phyloP scores from a whole-genome alignment of 2,797 vertebrate genomes.

The Antrozous pallidus region DNA sequence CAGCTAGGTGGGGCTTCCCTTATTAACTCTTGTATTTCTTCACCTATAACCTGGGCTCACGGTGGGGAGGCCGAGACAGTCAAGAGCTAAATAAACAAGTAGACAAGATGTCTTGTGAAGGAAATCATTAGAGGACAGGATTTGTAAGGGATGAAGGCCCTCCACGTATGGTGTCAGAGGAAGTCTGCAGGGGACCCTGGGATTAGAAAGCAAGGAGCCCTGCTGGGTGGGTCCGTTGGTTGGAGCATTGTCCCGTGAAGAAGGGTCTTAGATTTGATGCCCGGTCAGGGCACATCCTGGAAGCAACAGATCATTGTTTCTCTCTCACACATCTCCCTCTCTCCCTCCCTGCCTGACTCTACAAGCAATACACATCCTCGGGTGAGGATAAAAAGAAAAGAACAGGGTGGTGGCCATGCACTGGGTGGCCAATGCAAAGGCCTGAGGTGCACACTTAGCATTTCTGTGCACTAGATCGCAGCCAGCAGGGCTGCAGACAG shows the following conservation, averaged over 20 bases:
- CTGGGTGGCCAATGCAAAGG: neutral
- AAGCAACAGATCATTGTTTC: neutral
- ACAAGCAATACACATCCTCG: neutral
- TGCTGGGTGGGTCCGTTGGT: neutral
- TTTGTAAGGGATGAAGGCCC: neutral
- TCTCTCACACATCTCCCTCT: neutral
- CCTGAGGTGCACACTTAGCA: accelerated
- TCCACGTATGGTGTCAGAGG: neutral
- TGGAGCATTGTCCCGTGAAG: neutral
- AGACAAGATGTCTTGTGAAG: neutral
- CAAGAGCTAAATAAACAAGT: too few species aligned
- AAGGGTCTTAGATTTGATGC: neutral
- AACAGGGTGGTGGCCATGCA: neutral
- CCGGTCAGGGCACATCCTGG: neutral
- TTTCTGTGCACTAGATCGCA: accelerated
- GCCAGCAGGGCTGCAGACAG: neutral
- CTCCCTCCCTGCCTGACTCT: neutral
- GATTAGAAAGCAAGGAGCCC: neutral
- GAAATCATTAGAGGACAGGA: neutral
- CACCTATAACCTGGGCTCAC: neutral
- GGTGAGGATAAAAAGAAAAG: neutral
- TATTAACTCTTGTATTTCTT: too few species aligned
- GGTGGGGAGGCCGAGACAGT: neutral
- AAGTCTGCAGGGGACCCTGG: neutral
- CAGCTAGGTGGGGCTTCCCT: neutral